Conservation (phyloP, 2,113 vertebrate genomes). For the Romanogobio albipinnatus region DNA sequence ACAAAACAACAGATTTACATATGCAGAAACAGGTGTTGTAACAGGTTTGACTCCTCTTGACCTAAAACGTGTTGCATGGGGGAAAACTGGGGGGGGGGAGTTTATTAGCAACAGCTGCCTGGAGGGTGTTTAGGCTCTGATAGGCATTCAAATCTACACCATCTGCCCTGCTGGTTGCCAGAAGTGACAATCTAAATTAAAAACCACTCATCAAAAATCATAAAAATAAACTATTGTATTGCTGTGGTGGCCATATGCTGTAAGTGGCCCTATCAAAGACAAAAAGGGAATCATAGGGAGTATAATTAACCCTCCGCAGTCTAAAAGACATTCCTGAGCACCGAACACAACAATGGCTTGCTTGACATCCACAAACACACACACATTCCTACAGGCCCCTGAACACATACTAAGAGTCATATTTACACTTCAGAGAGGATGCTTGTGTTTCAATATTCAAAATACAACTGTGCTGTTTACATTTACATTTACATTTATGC, state of each 20-base stretch:
- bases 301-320: slow-evolving; percentile 51
- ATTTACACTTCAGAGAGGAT: not conserved
- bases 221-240: slow-evolving; percentile 83
- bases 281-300: slow-evolving; percentile 43
- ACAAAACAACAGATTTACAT: slow-evolving; percentile 95
- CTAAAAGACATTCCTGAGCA: slow-evolving; percentile 42
- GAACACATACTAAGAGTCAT: not conserved
- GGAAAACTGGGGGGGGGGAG: slow-evolving; percentile 59
- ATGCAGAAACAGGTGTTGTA: slow-evolving; percentile 92
- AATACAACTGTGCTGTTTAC: not conserved
- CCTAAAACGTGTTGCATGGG: slow-evolving; percentile 74
- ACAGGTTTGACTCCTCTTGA: slow-evolving; percentile 94
- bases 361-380: slow-evolving; percentile 37
- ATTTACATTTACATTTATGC: too few relatives aligned
- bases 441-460: slow-evolving; percentile 3
- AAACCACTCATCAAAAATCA: slow-evolving; percentile 81
- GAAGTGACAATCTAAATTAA: slow-evolving; percentile 91
- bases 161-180: slow-evolving; percentile 86
- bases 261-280: slow-evolving; percentile 63
- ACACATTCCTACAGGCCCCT: slow-evolving; percentile 42
- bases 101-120: slow-evolving; percentile 89
- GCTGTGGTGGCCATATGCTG: slow-evolving; percentile 78
- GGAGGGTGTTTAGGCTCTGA: slow-evolving; percentile 83
- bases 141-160: slow-evolving; percentile 83
- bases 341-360: slow-evolving; percentile 50